Evolutionary conservation across 35 echinoderm and acorn worm genomes (phyloP).

Genomic region (Apostichopus parvimensis): DNA sequence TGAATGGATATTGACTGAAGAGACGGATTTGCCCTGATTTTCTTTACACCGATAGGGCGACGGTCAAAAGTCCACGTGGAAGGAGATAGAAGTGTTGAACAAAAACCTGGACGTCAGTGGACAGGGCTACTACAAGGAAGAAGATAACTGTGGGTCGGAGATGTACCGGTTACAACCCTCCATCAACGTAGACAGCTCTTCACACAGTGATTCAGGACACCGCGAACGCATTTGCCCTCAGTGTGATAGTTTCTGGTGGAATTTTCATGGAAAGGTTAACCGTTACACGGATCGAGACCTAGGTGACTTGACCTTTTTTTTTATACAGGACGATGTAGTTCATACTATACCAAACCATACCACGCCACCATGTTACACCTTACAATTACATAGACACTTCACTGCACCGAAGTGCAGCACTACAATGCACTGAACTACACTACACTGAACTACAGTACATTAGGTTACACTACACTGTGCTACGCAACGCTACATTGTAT

Average conservation of each 20-base stretch:
- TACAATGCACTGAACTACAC: too few relatives aligned
- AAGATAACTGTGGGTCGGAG: not conserved
- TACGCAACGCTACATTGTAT: too few relatives aligned
- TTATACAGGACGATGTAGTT: not conserved
- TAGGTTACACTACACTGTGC: too few relatives aligned
- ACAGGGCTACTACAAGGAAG: conserved; percentile 7
- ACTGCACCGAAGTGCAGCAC: not conserved
- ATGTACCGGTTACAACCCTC: not conserved
- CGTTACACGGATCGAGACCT: conserved; percentile 5
- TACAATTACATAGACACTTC: not conserved
- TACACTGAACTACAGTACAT: too few relatives aligned
- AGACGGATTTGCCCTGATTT: not conserved
- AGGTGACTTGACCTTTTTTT: not conserved
- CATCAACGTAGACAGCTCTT: not conserved
- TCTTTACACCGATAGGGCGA: not conserved
- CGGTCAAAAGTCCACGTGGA: not conserved
- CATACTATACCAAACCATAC: too few relatives aligned
- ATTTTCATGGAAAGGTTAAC: not conserved
- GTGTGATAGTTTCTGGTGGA: conserved; percentile 34
- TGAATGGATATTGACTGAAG: not conserved
- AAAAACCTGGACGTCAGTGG: not conserved
- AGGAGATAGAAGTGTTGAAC: not conserved
- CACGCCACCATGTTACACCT: not conserved
- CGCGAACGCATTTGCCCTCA: not conserved
- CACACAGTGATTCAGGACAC: not conserved